A percentile compares a stretch with the other conserved stretches of the same genome.
These are phyloP conservation scores for Argyra leucocephala DNA, from an alignment of 2,888 invertebrate genomes.

Conservation along the genomic window DNA sequence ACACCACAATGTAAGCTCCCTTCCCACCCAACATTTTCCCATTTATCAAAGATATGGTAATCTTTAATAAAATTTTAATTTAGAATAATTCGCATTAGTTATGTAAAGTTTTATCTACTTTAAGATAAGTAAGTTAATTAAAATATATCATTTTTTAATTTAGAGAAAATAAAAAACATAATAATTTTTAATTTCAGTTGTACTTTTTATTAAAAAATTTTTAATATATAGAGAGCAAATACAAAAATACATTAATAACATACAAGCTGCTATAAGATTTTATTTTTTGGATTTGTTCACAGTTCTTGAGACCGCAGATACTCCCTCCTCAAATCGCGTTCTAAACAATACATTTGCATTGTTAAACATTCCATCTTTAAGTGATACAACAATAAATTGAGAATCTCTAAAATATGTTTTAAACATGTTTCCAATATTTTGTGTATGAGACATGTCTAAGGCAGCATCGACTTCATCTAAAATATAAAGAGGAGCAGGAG, in stretches of 20 bases:
- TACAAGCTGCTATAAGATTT: too few relatives aligned
- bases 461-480: slow-evolving; percentile 99
- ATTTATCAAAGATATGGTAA: slow-evolving; percentile 9
- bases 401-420: slow-evolving; percentile 81
- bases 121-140: neutral
- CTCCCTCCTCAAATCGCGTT: slow-evolving; percentile 89
- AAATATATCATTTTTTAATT: neutral
- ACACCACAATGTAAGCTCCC: neutral
- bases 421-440: slow-evolving; percentile 95
- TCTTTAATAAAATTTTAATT: neutral
- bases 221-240: neutral
- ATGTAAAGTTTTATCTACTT: neutral
- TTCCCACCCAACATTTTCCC: slow-evolving; percentile 10
- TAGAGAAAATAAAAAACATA: neutral
- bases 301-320: slow-evolving; percentile 73
- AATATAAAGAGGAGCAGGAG: slow-evolving; percentile 96
- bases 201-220: neutral
- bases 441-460: slow-evolving; percentile 93
- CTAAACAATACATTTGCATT: slow-evolving; percentile 96
- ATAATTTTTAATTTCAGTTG: neutral
- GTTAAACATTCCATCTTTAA: slow-evolving; percentile 99
- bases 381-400: slow-evolving; percentile 93
- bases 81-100: neutral
- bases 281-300: slow-evolving; percentile 28
- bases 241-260: too few relatives aligned